Conservation (phyloP, 1,140 invertebrate species). For the Pogonus chalceus region DNA sequence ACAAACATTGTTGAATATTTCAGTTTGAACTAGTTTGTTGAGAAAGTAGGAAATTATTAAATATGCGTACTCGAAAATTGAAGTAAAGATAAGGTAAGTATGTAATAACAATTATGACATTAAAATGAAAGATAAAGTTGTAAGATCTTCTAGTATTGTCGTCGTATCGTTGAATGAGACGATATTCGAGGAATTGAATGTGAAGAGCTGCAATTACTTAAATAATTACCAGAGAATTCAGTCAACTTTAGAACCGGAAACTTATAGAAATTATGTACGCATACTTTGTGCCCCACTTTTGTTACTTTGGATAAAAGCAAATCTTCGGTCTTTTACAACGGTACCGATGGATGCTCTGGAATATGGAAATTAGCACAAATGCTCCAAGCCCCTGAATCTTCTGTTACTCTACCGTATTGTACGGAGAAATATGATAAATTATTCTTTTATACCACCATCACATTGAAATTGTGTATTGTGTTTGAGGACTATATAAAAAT, state of each 20-base stretch:
- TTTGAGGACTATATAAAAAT: background rate
- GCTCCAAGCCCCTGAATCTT: background rate
- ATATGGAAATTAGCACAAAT: background rate
- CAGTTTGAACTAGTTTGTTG: too few relatives aligned
- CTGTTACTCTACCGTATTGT: background rate
- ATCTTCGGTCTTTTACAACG: too few relatives aligned
- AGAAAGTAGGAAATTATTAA: too few relatives aligned
- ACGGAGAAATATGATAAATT: constrained; percentile 3
- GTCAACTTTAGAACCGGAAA: background rate
- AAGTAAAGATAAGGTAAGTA: too few relatives aligned
- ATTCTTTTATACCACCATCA: background rate
- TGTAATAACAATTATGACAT: too few relatives aligned
- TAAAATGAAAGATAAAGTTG: background rate
- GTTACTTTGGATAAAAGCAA: background rate
- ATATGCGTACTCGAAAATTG: too few relatives aligned
- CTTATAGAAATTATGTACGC: background rate
- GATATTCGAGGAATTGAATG: background rate
- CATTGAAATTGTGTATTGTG: background rate
- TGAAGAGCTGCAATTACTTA: constrained; percentile 7
- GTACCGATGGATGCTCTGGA: background rate
- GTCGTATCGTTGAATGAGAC: background rate
- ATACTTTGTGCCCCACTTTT: background rate
- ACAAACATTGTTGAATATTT: too few relatives aligned
- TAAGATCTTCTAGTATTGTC: background rate
- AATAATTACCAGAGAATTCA: background rate